Evolutionary conservation across 2,797 vertebrate genomes (phyloP), one percentile per base, ranked within the genome.

Genomic region (Neosalanx taihuensis): DNA sequence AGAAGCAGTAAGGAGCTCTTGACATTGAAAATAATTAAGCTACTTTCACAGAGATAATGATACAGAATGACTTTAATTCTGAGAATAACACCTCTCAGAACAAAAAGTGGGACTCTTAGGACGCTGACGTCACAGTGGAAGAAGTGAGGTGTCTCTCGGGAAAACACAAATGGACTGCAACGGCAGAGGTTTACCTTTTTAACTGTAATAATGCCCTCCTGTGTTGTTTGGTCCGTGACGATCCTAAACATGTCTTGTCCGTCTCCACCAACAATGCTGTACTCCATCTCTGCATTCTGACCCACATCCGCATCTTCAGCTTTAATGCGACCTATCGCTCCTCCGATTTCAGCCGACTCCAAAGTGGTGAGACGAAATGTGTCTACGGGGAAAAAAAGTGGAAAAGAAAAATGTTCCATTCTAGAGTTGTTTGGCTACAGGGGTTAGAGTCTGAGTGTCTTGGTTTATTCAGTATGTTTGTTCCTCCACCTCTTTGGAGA

Each of bases 201-300:
- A 80, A 99, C 94, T 72, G 92, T 92, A 87, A 99, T 93, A 82
- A 99, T 91, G 67, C 96, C 98, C 87, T 99, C 97, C 80, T 98
- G 96, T 20, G 95, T 97, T 33, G 92, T 90, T 84, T 95, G 92
- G 87, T 99, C 97, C 12, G 96, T 99, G 86, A 93, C 64, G 61
- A 99, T 93, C 77, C 93, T 94, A 83, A 99, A 99, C 72, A 90
- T 85, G 64, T 95, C 95, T 51, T 96, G 93, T 64, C 94, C 95
- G 1, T 88, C 93, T 65, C 94, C 95, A 2, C 88, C 93, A 3
- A 94, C 90, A 3, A 99, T 92, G 59, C 86, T 95, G 80, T 99
- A 99, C 76, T 95, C 92, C 89, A 92, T 94, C 72, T 98, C 96
- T 0, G 97, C 96, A 26, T 98, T 99, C 66, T 93, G 91, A 0